phyloP scores from a whole-genome alignment of 2,113 vertebrate species.

The Gorsachius goisagi region DNA sequence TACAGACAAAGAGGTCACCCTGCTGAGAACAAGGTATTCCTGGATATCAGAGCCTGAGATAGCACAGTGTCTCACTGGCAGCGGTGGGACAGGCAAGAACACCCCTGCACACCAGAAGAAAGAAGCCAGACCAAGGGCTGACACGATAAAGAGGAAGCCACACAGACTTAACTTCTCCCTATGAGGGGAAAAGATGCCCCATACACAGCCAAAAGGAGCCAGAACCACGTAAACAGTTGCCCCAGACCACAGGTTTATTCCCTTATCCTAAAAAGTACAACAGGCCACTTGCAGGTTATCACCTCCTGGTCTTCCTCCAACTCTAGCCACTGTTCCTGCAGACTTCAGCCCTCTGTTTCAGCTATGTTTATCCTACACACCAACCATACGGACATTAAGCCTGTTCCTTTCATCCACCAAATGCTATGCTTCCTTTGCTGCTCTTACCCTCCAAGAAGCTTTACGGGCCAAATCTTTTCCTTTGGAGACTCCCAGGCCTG shows the following conservation, averaged over 20 bases:
- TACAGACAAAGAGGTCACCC: background rate
- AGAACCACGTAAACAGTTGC: background rate
- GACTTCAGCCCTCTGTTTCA: background rate
- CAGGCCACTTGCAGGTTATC: background rate
- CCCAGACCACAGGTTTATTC: background rate
- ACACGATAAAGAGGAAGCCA: background rate
- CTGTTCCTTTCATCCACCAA: background rate
- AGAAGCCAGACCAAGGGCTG: background rate
- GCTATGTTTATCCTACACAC: background rate
- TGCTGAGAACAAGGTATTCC: background rate
- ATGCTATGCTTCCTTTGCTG: background rate
- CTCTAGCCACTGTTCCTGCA: background rate
- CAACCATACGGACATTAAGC: rapidly evolving
- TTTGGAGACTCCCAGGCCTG: too few species aligned
- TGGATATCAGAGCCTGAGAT: background rate
- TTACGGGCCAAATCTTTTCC: background rate
- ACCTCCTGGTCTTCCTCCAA: background rate
- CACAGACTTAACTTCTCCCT: background rate
- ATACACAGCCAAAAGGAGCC: background rate
- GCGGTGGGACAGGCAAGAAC: background rate
- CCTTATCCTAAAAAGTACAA: background rate
- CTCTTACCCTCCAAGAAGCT: background rate
- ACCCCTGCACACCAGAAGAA: background rate
- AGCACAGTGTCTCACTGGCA: background rate
- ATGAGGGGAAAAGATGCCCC: background rate